phyloP scores from a whole-genome alignment of 1,140 invertebrate genomes.

The Drosophila insularis region DNA sequence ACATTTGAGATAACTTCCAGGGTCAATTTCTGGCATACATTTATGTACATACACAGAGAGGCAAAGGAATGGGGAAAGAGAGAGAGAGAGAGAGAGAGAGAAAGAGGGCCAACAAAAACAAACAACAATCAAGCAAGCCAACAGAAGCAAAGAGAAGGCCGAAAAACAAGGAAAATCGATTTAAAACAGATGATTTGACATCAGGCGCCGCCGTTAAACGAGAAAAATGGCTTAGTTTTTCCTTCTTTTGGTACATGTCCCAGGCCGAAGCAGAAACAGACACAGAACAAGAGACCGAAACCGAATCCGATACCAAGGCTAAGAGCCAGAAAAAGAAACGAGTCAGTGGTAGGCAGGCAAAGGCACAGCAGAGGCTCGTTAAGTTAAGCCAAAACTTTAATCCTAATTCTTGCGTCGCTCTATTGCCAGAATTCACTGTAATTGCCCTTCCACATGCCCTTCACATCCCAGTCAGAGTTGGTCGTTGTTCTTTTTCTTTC shows the following conservation, averaged over 20 bases:
- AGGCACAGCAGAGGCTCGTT: conserved; percentile 18
- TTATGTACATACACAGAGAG: neutral
- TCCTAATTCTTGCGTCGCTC: neutral
- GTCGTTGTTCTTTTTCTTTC: neutral
- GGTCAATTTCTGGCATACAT: neutral
- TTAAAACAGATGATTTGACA: conserved; percentile 80
- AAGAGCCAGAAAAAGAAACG: neutral
- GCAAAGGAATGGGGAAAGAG: neutral
- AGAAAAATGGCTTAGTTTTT: conserved; percentile 22
- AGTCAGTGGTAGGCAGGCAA: neutral
- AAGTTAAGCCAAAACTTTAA: conserved; percentile 2
- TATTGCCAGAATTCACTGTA: conserved; percentile 25
- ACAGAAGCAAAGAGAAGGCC: conserved; percentile 4
- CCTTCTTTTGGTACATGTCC: conserved; percentile 24
- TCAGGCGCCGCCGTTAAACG: conserved; percentile 30
- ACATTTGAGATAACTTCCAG: conserved; percentile 1
- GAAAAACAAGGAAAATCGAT: conserved; percentile 68
- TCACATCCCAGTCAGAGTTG: conserved; percentile 10
- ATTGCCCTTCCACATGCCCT: conserved; percentile 52
- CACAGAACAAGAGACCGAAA: neutral
- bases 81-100: neutral
- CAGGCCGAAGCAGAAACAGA: neutral
- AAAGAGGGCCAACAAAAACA: conserved; percentile 32
- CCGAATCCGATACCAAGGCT: conserved; percentile 12
- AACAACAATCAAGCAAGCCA: conserved; percentile 30